Base-by-base conservation (phyloP, 2,888 invertebrate genomes). In the Diarsia rubi region DNA sequence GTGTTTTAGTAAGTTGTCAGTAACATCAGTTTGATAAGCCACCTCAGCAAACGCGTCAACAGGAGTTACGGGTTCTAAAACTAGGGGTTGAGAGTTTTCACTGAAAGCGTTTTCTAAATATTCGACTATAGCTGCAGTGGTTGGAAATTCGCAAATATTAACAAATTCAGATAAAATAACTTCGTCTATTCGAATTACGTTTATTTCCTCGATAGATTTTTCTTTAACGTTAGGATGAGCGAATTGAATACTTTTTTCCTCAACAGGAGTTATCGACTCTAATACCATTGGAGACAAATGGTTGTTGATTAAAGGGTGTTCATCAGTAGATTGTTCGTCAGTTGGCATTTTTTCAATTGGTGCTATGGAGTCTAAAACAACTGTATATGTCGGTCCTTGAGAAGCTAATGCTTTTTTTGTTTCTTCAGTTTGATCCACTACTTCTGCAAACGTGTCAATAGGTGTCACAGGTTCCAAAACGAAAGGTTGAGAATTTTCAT, bases 141-240 rank as follows among this genome's bases (percentile, higher is more conserved):
- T 21, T 42, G 24, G 12, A 54, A 3, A 11, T 42, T 54, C 24
- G 42, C 47, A 27, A 54, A 21, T 14, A 65, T 63, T n/a, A 5
- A 59, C 44, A 19, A 31, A 65, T 79, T 79, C 66, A 12, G 62
- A 67, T 52, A 49, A 19, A 47, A 72, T 63, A 3, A 78, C 45
- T 66, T 78, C 72, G 27, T 66, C 47, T 42, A 14, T 66, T 71
- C 47, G 45, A 62, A 27, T 24, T 42, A 47, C 11, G 31, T 49
- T 54, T 0, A 62, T 24, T 54, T 66, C 62, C 0, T 8, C 21
- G 0, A 12, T 0, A 42, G 21, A 16, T 8, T 11, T 42, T 24
- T 31, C 21, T 11, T 78, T 27, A n/a, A 65, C 1, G 11, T 24
- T 42, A 4, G 21, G 5, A 21, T 44, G 6, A 59, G 42, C 59